A percentile compares a stretch with the other conserved stretches of the same genome.
These are phyloP conservation scores for Embiotoca jacksoni DNA, from an alignment of 2,113 vertebrate species.

Conservation along the genomic window DNA sequence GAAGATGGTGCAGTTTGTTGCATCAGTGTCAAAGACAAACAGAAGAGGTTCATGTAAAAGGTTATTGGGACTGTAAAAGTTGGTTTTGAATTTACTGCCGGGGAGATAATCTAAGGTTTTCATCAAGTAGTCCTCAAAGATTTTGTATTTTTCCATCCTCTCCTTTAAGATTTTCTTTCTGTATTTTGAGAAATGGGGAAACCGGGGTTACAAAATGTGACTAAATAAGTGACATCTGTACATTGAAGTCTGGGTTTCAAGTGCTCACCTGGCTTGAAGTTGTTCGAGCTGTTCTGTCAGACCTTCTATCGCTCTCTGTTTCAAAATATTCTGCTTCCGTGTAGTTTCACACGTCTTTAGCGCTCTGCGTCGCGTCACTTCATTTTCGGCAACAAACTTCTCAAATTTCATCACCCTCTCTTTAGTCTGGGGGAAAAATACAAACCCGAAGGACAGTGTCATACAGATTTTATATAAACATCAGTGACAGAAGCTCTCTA, in stretches of 20 bases:
- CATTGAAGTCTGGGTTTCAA: neutral
- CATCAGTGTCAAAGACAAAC: neutral
- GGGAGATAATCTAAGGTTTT: conserved; percentile 82
- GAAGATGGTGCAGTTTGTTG: neutral
- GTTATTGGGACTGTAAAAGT: neutral
- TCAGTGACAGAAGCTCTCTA: neutral
- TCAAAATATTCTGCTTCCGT: conserved; percentile 71
- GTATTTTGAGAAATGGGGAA: conserved; percentile 28
- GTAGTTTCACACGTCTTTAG: conserved; percentile 79
- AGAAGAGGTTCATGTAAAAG: neutral
- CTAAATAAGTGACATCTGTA: neutral
- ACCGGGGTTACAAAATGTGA: neutral
- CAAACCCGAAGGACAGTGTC: conserved; percentile 7
- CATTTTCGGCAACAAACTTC: conserved; percentile 81
- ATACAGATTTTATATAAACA: neutral
- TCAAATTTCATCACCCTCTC: conserved; percentile 79
- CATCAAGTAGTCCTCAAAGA: conserved; percentile 82
- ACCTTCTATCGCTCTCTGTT: conserved; percentile 75
- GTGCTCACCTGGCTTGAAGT: conserved; percentile 71
- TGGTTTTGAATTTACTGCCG: conserved; percentile 69
- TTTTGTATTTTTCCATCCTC: conserved; percentile 77
- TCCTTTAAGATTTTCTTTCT: conserved; percentile 81
- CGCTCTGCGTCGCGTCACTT: conserved; percentile 70
- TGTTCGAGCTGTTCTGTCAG: conserved; percentile 75
- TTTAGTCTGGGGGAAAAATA: conserved; percentile 69